A percentile compares a stretch with the other conserved stretches of the same genome.
Conservation (phyloP, 1,140 invertebrate species). For the Cataglyphis hispanica region DNA sequence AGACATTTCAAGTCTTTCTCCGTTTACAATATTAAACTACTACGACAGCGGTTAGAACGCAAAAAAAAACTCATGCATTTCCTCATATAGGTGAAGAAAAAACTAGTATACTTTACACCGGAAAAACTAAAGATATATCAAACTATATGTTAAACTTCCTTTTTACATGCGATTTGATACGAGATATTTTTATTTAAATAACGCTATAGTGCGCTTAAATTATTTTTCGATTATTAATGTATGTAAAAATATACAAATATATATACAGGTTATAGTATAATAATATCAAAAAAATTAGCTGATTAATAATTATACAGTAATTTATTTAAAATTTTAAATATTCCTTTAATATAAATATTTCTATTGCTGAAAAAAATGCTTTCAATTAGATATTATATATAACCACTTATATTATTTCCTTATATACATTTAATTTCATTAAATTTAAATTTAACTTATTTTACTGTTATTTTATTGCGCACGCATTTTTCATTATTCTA, state of each 20-base stretch:
- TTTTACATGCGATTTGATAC: neutral
- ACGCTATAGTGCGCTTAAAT: neutral
- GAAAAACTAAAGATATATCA: slow-evolving; percentile 25
- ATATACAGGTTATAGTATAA: neutral
- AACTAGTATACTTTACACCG: slow-evolving; percentile 33
- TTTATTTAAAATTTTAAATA: neutral
- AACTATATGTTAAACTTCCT: slow-evolving; percentile 29
- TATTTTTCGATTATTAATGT: slow-evolving; percentile 9
- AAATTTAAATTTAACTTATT: neutral
- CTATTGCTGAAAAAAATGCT: neutral
- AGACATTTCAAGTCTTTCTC: slow-evolving; percentile 24
- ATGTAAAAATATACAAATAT: slow-evolving; percentile 2
- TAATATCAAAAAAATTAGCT: neutral
- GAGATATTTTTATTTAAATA: slow-evolving; percentile 1
- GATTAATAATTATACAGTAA: neutral
- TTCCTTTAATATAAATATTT: neutral
- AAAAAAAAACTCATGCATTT: slow-evolving; percentile 16
- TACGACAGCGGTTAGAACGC: slow-evolving; percentile 26
- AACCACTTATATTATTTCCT: neutral
- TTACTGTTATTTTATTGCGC: too few relatives aligned
- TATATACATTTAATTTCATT: neutral
- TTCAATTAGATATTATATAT: neutral
- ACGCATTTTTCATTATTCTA: too few relatives aligned
- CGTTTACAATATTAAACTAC: slow-evolving; percentile 55
- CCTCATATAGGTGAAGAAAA: neutral